phyloP scores from a whole-genome alignment of 2,888 invertebrate species.

The Muscina levida region DNA sequence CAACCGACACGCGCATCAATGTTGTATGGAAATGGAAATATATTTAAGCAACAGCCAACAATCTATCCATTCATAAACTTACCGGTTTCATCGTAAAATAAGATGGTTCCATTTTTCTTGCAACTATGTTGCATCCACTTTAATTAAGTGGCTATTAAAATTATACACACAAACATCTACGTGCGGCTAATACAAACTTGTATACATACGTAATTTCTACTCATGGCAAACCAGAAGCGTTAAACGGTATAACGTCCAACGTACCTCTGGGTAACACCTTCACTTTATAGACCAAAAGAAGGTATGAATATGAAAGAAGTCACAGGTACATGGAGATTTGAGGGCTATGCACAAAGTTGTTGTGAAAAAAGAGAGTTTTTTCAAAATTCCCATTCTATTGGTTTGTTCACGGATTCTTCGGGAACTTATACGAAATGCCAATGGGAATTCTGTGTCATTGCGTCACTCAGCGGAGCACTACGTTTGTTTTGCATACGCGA shows the following conservation, averaged over 20 bases:
- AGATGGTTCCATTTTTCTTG: constrained; percentile 17
- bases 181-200: neutral
- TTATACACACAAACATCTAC: neutral
- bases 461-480: too few species aligned
- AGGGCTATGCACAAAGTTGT: neutral
- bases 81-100: constrained; percentile 3
- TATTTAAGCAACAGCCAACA: neutral
- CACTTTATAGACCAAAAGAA: constrained; percentile 12
- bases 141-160: constrained; percentile 50
- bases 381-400: too few species aligned
- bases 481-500: too few species aligned
- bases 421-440: too few species aligned
- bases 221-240: constrained; percentile 36
- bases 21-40: constrained; percentile 14
- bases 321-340: neutral
- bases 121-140: constrained; percentile 47
- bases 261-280: constrained; percentile 26
- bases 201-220: too few species aligned
- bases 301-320: neutral
- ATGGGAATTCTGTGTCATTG: too few species aligned
- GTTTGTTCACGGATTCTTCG: too few species aligned
- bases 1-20: constrained; percentile 30
- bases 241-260: constrained; percentile 38
- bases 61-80: constrained; percentile 4
- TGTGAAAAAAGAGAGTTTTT: neutral